Evolutionary conservation across 2,888 invertebrate genomes (phyloP).

Genomic region (Antheraea yamamai): DNA sequence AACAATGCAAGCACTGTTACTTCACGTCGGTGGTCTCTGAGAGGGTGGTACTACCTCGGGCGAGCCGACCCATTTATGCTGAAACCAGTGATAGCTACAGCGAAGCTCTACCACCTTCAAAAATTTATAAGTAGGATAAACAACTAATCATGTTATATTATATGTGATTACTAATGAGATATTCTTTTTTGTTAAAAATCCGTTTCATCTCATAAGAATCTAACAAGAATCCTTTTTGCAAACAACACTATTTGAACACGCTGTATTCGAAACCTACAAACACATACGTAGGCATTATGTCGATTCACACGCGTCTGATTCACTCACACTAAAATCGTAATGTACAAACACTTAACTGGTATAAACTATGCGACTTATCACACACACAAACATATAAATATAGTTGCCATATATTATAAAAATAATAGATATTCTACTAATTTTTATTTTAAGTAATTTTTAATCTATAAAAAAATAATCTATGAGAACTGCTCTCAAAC

Average conservation of each 20-base stretch:
- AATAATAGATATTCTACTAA: background rate
- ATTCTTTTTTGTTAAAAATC: background rate
- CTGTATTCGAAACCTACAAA: slow-evolving; percentile 19
- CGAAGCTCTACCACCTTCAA: too few relatives aligned
- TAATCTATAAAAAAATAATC: too few relatives aligned
- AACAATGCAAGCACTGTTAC: too few relatives aligned
- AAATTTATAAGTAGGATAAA: too few relatives aligned
- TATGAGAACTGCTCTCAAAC: background rate
- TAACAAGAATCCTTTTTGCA: slow-evolving; percentile 12
- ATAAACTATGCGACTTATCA: slow-evolving; percentile 7
- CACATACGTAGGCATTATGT: slow-evolving; percentile 18
- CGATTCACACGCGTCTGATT: slow-evolving; percentile 37
- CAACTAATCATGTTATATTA: too few relatives aligned
- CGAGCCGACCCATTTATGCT: too few relatives aligned
- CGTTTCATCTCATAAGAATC: slow-evolving; percentile 2
- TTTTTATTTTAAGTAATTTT: too few relatives aligned
- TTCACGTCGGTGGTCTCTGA: too few relatives aligned
- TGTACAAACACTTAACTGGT: background rate
- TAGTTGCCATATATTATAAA: background rate
- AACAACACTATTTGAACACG: slow-evolving; percentile 8
- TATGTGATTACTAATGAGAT: background rate
- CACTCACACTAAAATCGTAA: slow-evolving; percentile 29
- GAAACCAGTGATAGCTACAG: too few relatives aligned
- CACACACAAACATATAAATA: background rate
- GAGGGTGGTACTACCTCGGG: too few relatives aligned